Evolutionary conservation across 2,797 vertebrate genomes (phyloP).

Genomic region (Discoglossus pictus): DNA sequence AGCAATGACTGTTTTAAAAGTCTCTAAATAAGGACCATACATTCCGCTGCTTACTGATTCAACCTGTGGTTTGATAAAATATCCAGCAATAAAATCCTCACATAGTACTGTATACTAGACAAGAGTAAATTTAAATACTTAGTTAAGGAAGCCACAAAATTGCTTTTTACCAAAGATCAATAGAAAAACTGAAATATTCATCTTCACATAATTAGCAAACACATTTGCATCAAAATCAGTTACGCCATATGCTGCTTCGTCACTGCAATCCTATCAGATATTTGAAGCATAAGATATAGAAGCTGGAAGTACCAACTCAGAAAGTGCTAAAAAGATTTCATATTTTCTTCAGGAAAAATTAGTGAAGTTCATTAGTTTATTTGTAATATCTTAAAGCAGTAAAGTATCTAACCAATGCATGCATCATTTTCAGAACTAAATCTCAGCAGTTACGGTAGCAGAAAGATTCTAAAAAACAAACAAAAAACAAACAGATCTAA

Average conservation of each 20-base stretch:
- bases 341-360: too few species aligned
- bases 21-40: too few species aligned
- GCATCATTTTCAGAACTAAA: too few species aligned
- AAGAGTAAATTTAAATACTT: conserved; percentile 83
- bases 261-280: conserved; percentile 71
- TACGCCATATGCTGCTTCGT: conserved; percentile 87
- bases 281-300: conserved; percentile 36
- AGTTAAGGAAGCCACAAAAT: conserved; percentile 87
- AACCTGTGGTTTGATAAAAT: not conserved
- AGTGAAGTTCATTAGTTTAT: too few species aligned
- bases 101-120: conserved; percentile 61
- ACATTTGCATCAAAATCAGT: conserved; percentile 92
- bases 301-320: conserved; percentile 1
- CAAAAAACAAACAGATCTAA: too few species aligned
- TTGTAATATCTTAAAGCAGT: too few species aligned
- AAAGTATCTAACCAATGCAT: too few species aligned
- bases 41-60: not conserved
- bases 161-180: conserved; percentile 89
- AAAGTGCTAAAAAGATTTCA: not conserved
- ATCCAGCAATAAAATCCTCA: conserved; percentile 1
- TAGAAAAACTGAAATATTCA: conserved; percentile 77
- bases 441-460: too few species aligned
- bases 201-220: conserved; percentile 88
- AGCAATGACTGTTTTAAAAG: too few species aligned
- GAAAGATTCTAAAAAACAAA: too few species aligned